These are phyloP conservation scores for Leptinotarsa texana DNA, from an alignment of 1,140 invertebrate species.

Conservation along the genomic window DNA sequence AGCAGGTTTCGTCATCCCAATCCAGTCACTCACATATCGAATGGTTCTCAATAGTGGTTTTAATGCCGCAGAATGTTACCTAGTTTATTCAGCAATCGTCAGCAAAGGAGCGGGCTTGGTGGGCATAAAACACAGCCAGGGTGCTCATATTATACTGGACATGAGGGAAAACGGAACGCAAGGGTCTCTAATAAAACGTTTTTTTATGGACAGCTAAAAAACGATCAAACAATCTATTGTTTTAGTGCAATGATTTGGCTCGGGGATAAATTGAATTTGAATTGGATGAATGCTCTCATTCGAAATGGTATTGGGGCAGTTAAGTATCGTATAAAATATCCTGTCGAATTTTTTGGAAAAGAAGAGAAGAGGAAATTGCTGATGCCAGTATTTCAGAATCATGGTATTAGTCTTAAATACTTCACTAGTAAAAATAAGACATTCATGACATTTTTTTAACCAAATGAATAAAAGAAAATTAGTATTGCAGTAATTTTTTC, in stretches of 20 bases:
- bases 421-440: no score
- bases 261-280: no score
- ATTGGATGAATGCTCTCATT: no score
- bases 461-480: no score
- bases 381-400: no score
- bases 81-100: conserved; percentile 47
- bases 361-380: no score
- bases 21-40: conserved; percentile 11
- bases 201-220: conserved; percentile 37
- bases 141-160: conserved; percentile 40
- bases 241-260: conserved; percentile 6
- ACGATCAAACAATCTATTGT: conserved; percentile 35
- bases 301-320: no score
- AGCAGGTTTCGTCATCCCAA: neutral
- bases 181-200: conserved; percentile 38
- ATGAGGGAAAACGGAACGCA: conserved; percentile 36
- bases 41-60: conserved; percentile 30
- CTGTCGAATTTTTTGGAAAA: no score
- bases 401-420: no score
- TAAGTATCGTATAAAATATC: no score
- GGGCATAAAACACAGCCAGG: conserved; percentile 43
- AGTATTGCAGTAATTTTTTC: no score
- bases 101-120: conserved; percentile 33
- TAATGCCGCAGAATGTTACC: conserved; percentile 44
- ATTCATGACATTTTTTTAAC: no score